phyloP scores from a whole-genome alignment of 2,797 vertebrate species.

The Vireo griseus region DNA sequence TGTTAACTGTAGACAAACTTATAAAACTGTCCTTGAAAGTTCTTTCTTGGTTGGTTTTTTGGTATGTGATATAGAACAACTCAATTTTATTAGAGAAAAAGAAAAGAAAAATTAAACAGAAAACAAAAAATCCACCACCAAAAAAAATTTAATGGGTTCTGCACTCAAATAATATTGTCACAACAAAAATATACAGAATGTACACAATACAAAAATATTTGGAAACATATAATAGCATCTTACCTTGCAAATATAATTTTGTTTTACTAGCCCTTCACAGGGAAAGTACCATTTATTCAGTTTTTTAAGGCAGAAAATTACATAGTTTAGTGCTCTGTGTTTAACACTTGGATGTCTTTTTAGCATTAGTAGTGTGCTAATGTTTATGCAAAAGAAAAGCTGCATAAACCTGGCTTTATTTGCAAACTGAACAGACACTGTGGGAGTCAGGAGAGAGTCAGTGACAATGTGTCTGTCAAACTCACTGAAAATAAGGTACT shows the following conservation, averaged over 20 bases:
- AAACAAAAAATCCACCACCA: background rate
- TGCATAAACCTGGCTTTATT: constrained; percentile 46
- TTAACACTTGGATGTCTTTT: background rate
- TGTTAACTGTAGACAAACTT: background rate
- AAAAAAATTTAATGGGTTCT: constrained; percentile 74
- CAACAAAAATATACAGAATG: constrained; percentile 79
- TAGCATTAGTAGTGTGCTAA: background rate
- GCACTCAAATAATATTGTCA: constrained; percentile 70
- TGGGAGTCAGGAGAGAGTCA: background rate
- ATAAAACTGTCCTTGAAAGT: background rate
- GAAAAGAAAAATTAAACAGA: background rate
- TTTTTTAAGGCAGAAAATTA: constrained; percentile 76
- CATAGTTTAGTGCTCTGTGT: constrained; percentile 38
- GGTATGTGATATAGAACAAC: background rate
- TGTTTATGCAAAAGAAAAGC: constrained; percentile 35
- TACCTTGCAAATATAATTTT: constrained; percentile 51
- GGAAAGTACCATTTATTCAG: constrained; percentile 50
- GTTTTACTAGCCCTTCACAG: constrained; percentile 57
- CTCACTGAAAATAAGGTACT: constrained; percentile 25
- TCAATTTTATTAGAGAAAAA: background rate
- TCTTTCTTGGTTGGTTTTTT: background rate
- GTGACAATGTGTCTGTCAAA: constrained; percentile 10
- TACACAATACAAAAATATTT: constrained; percentile 81
- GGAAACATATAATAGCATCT: constrained; percentile 57
- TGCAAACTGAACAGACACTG: constrained; percentile 50